Evolutionary conservation across 2,888 invertebrate genomes (phyloP), one percentile per base, ranked within the genome.

Genomic region (Ephialtes manifestator): DNA sequence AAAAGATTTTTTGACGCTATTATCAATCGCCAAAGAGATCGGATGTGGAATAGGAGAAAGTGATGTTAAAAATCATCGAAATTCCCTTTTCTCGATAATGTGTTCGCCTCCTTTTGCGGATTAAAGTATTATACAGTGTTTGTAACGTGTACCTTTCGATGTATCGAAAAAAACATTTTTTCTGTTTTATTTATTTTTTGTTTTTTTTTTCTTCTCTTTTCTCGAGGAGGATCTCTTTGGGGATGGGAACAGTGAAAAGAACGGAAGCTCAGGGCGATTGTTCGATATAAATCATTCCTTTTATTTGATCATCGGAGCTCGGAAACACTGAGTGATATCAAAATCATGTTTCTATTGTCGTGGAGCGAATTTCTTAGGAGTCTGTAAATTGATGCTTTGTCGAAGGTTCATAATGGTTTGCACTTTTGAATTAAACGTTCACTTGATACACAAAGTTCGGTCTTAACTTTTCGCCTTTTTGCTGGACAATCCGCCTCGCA

Each of bases 271-370:
- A 63, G 58, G 35, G 65, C 75, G 75, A 75, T 70, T 76, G 81
- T 79, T 85, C 85, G 79, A 85, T 82, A 82, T 82, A 67, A 79
- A 82, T 71, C 85, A 85, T 85, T 85, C 84, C 84, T 85, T 71
- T 18, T 63, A 18, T 67, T 71, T 58, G 53, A 85, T 75, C 48
- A 85, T 75, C 48, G 63, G 39, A 65, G 58, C 68, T 79, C 70
- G 68, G 68, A 18, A 78, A 75, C 60, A 28, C 77, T 43, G 43
- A 60, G 77, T 48, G 60, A 68, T 24, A 77, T 78, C 11, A 68
- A 63, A 74, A 85, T 43, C 20, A 68, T 39, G 11, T 60, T 60
- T 60, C 8, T 72, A 31, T 24, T 28, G 13, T 68, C 63, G 51
- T 39, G 28, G 67, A 74, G 67, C 60, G 53, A 53, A 55, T 43